Base-by-base conservation (phyloP, 2,113 vertebrate species). In the Toxotes jaculatrix region DNA sequence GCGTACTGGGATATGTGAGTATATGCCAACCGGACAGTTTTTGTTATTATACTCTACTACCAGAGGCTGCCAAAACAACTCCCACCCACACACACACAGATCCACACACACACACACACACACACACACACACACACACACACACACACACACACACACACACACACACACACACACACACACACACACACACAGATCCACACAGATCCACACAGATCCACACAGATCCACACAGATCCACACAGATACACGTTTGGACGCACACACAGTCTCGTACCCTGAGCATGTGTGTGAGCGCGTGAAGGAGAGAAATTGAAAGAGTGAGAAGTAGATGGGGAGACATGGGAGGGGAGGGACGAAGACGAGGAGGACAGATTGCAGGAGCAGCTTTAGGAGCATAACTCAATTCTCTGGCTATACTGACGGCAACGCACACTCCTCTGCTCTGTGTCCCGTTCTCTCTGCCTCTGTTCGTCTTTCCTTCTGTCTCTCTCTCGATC, bases 11-110 rank as follows among this genome's bases (percentile, higher is more conserved):
- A 91, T 74, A 47, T 77, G 83, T 68, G 69, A 88, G 84, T 6
- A 56, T 79, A 88, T 79, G 91, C 90, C 89, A 91, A 87, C 79
- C 79, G 89, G 89, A 91, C 89, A 91, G 77, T 89, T 92, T 89
- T 85, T 82, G 85, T 86, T 90, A 82, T 88, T 83, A 70, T 82
- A 89, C 76, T 80, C 63, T 21, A 78, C 78, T 27, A 86, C 67
- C 56, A 82, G 51, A 79, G 70, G 80, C 80, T 85, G 88, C 87
- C 85, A 92, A 74, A 83, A 88, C 82, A 85, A 87, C 87, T 85
- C 89, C 88, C 47, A 91, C 91, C 85, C 87, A 91, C 74, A 42
- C 87, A 91, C 74, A 42, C 31, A 71, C 61, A 74, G 1, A 36
- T 3, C 1, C 4, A 36, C 36, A 36, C 36, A 36, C 2, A 81